Evolutionary conservation across 2,797 vertebrate genomes (phyloP).

Genomic region (Darevskia mixta): DNA sequence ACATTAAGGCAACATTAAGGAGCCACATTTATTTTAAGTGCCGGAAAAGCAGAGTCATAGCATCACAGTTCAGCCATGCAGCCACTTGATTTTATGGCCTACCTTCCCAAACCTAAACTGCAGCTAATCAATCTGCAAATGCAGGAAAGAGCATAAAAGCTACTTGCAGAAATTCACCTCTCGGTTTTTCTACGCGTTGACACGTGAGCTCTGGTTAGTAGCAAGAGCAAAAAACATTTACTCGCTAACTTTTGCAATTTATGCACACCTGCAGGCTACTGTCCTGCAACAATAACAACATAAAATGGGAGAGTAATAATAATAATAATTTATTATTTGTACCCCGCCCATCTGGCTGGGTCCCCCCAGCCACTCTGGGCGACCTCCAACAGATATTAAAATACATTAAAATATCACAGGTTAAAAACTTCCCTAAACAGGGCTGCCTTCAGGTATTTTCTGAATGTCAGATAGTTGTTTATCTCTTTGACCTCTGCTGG

Average conservation of each 20-base stretch:
- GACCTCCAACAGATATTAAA: too few species aligned
- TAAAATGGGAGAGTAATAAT: too few species aligned
- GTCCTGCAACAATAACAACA: background rate
- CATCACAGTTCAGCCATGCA: background rate
- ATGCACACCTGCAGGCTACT: background rate
- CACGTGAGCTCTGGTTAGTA: background rate
- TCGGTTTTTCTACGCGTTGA: background rate
- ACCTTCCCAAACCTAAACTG: slow-evolving; percentile 12
- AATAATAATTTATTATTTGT: too few species aligned
- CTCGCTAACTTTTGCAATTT: background rate
- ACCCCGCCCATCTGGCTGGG: too few species aligned
- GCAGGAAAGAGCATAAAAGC: slow-evolving; percentile 21
- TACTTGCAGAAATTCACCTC: slow-evolving; percentile 11
- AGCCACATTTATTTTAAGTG: slow-evolving; percentile 31
- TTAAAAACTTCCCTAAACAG: too few species aligned
- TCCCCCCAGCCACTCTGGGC: too few species aligned
- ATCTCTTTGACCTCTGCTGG: too few species aligned
- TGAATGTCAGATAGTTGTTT: too few species aligned
- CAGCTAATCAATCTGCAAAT: slow-evolving; percentile 10
- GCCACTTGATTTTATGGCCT: slow-evolving; percentile 15
- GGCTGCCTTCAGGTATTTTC: too few species aligned
- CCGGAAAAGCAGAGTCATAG: slow-evolving; percentile 20
- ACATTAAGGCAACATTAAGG: slow-evolving; percentile 1
- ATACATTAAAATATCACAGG: too few species aligned
- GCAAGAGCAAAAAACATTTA: slow-evolving; percentile 7